These are phyloP conservation scores for Brachionus plicatilis DNA, from an alignment of 1,140 invertebrate genomes.

Conservation along the genomic window DNA sequence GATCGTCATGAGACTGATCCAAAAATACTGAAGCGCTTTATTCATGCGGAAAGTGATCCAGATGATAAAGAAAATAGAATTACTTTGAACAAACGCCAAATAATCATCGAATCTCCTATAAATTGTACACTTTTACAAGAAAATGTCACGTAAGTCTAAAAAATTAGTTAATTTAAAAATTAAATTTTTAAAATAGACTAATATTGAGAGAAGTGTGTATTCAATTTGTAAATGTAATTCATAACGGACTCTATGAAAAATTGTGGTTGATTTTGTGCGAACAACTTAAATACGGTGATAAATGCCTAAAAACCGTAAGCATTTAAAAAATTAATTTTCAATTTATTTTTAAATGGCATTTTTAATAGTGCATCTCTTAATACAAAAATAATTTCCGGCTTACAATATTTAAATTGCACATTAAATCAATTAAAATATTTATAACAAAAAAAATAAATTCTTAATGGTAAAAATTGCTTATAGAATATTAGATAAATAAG, in stretches of 20 bases:
- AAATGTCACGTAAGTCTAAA: not conserved
- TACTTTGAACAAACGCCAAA: not conserved
- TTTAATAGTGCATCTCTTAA: too few relatives aligned
- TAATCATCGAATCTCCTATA: not conserved
- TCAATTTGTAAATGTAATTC: slow-evolving; percentile 8
- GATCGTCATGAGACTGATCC: slow-evolving; percentile 9
- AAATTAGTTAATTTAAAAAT: not conserved
- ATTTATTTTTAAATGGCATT: not conserved
- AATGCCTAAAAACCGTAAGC: slow-evolving; percentile 23
- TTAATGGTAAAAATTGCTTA: too few relatives aligned
- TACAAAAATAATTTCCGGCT: too few relatives aligned
- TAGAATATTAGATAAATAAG: too few relatives aligned
- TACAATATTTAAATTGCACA: too few relatives aligned
- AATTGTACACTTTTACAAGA: not conserved
- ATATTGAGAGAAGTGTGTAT: slow-evolving; percentile 12
- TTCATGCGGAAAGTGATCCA: not conserved
- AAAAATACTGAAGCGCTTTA: not conserved
- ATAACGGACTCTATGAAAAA: not conserved
- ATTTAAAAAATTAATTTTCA: not conserved
- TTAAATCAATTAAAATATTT: too few relatives aligned
- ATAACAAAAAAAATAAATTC: too few relatives aligned
- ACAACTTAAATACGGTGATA: slow-evolving; percentile 28
- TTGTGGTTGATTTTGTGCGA: slow-evolving; percentile 22
- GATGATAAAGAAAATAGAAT: not conserved
- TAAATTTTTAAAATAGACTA: not conserved